Conservation (phyloP, 2,888 invertebrate species). For the Xanthostigma xanthostigma region DNA sequence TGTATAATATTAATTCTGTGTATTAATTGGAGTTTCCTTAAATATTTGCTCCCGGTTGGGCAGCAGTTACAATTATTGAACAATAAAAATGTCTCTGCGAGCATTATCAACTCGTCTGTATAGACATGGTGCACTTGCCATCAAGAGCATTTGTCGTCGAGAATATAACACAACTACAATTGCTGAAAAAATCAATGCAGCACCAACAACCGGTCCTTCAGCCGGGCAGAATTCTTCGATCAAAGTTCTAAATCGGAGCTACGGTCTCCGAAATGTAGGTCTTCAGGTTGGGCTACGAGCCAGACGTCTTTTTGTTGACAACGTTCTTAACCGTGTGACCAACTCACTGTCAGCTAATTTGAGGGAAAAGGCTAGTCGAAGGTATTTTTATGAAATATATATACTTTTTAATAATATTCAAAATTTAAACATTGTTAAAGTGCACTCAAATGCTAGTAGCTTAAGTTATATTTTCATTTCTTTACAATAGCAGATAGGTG, state of each 20-base stretch:
- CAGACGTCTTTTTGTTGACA: constrained; percentile 50
- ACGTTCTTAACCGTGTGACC: constrained; percentile 51
- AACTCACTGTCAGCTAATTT: constrained; percentile 47
- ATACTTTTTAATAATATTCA: neutral
- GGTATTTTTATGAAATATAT: constrained; percentile 18
- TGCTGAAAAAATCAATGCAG: constrained; percentile 24
- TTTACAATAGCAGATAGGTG: neutral
- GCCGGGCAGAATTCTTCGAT: constrained; percentile 11
- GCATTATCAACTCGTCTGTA: constrained; percentile 35
- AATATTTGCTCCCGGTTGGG: too few relatives aligned
- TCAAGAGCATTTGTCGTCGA: constrained; percentile 35
- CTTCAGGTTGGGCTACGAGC: constrained; percentile 45
- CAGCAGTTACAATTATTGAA: too few relatives aligned
- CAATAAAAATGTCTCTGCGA: constrained; percentile 37
- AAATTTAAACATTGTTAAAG: neutral
- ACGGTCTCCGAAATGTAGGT: constrained; percentile 29
- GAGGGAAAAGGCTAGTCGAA: constrained; percentile 43
- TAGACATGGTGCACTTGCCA: constrained; percentile 42
- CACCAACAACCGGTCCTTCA: constrained; percentile 16
- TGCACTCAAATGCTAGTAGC: neutral
- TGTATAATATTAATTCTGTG: too few relatives aligned
- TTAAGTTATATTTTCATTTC: neutral
- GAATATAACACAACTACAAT: constrained; percentile 34
- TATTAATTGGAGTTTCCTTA: too few relatives aligned
- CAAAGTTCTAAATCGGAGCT: constrained; percentile 19